Percentiles rank a stretch among this genome's conserved stretches.
phyloP scores from a whole-genome alignment of 2,113 vertebrate species.

The Myrmecobius fasciatus region DNA sequence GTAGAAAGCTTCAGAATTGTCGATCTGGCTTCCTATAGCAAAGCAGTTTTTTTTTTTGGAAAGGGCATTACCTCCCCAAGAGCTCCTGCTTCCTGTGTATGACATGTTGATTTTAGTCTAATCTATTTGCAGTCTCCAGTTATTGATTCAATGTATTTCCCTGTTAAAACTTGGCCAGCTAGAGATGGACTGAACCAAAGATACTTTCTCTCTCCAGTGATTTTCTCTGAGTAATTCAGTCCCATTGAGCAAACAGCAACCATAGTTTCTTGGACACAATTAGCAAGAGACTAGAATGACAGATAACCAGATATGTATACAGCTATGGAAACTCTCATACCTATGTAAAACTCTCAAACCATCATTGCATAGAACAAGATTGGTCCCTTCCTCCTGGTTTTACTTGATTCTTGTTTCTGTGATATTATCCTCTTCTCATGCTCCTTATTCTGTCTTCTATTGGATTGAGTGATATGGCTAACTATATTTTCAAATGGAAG shows the following conservation, averaged over 20 bases:
- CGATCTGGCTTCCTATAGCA: background rate
- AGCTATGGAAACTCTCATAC: too few species aligned
- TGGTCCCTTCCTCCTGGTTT: background rate
- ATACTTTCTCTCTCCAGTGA: background rate
- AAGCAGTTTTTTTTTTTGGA: slow-evolving; percentile 12
- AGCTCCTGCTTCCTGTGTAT: background rate
- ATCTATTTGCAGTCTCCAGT: background rate
- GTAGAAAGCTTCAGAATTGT: background rate
- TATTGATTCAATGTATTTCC: background rate
- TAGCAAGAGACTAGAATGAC: background rate
- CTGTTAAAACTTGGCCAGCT: background rate
- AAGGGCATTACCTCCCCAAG: background rate
- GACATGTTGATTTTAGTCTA: background rate
- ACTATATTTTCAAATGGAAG: background rate
- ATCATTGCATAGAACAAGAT: background rate
- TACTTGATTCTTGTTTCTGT: background rate
- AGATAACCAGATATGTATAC: background rate
- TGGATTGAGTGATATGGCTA: background rate
- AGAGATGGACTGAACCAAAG: background rate
- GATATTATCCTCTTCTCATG: background rate
- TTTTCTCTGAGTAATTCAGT: fast-evolving
- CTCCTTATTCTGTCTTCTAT: slow-evolving; percentile 15
- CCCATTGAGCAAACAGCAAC: background rate
- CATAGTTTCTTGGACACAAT: background rate
- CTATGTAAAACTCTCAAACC: background rate